Evolutionary conservation across 2,113 vertebrate genomes (phyloP), one percentile per base, ranked within the genome.

Genomic region (Mungos mungo): DNA sequence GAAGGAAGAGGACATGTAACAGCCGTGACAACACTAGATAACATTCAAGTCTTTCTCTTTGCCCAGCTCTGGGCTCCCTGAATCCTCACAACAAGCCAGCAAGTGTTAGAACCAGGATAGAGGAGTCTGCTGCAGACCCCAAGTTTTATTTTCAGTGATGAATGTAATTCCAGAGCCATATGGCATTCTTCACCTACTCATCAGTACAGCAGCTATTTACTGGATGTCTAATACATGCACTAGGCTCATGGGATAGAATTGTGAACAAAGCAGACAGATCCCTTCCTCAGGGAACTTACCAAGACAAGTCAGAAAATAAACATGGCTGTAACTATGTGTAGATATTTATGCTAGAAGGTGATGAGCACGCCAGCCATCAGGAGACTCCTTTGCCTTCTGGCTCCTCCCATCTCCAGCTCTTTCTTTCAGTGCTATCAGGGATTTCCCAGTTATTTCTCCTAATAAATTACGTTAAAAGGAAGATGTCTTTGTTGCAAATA

Each of bases 391-490:
- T 35, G 76, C 35, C 88, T 65, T 19, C 84, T 33, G 31, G 38
- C 23, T 66, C 76, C 66, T n/a, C 50, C 50, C n/a, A 11, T 27
- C 79, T n/a, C 15, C 29, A 47, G 63, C 35, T 50, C 15, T 21
- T 19, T 60, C 35, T 23, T 29, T 65, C 23, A 29, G 21, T 25
- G 45, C 66, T 72, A 3, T 35, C n/a, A 35, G 31, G 52, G 81
- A 74, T 45, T 81, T 54, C 65, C 45, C 25, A 74, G 4, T 81
- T 54, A 68, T 68, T 87, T 87, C 72, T 85, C 65, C n/a, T 6
- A 81, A 57, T 74, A 31, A 14, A 93, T 29, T 83, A 23, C n/a
- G 31, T 81, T 27, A 19, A 81, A 94, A 81, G 52, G 50, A 93
- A 87, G 18, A 2, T 27, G 13, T 35, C 41, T 45, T 50, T 63